A percentile compares a stretch with the other conserved stretches of the same genome.
These are phyloP conservation scores for Neotoma lepida DNA, from an alignment of 2,113 vertebrate genomes.

Conservation along the genomic window DNA sequence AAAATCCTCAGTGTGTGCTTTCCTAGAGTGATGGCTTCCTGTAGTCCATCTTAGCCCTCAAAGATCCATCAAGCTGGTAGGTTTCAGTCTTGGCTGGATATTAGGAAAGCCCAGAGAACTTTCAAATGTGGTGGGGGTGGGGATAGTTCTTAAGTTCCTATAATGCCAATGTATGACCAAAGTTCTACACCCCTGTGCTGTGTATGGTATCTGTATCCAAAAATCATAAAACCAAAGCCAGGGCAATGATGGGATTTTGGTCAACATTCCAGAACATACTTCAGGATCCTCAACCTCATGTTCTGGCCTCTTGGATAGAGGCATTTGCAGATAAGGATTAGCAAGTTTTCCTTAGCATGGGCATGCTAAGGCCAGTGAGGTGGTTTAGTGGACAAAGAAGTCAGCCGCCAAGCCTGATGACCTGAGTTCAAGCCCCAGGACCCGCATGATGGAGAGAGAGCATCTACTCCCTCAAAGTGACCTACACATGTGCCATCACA, in stretches of 20 bases:
- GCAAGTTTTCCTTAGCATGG: background rate
- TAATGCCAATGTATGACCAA: background rate
- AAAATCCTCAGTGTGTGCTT: background rate
- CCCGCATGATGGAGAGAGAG: background rate
- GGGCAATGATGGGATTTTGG: background rate
- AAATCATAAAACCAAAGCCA: background rate
- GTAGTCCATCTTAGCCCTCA: background rate
- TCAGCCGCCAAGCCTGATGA: background rate
- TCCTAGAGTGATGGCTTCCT: background rate
- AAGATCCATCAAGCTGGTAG: background rate
- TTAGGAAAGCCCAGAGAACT: background rate
- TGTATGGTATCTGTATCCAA: background rate
- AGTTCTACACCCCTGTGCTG: background rate
- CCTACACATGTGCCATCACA: background rate
- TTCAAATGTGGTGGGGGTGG: background rate
- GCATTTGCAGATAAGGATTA: background rate
- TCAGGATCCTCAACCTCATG: background rate
- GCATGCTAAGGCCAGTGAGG: background rate
- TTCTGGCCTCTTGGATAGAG: background rate
- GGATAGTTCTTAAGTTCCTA: background rate
- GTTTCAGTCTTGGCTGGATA: background rate
- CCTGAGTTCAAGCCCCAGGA: background rate
- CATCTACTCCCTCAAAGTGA: background rate
- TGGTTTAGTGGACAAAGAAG: background rate
- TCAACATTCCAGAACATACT: constrained; percentile 1